Evolutionary conservation across 1,140 invertebrate genomes (phyloP).

Genomic region (Rhopalosiphum padi): DNA sequence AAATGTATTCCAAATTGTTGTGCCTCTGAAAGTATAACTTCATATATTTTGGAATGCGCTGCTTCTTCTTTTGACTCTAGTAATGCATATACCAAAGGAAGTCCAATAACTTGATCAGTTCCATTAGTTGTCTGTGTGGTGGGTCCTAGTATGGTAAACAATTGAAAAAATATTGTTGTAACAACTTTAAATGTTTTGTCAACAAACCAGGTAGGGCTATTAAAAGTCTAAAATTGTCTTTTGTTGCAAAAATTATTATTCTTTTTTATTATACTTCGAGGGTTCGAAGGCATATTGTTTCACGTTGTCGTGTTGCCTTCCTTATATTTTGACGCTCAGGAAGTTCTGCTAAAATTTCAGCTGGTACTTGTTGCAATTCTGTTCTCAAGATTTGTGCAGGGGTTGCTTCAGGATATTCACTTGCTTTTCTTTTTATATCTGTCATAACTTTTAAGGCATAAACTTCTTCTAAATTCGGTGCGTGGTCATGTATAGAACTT

Average conservation of each 20-base stretch:
- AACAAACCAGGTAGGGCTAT: neutral
- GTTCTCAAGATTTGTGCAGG: neutral
- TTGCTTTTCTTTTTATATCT: too few species aligned
- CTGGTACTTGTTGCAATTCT: neutral
- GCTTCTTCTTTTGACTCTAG: neutral
- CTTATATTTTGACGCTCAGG: neutral
- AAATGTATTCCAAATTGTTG: neutral
- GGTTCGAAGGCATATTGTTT: neutral
- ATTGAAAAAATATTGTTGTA: neutral
- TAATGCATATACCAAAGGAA: neutral
- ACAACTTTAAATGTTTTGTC: neutral
- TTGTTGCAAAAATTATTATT: neutral
- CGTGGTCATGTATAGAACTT: neutral
- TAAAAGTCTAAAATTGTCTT: neutral
- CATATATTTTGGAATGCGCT: neutral
- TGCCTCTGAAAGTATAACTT: neutral
- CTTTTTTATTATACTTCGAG: neutral
- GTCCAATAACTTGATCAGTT: conserved; percentile 9
- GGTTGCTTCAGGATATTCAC: neutral
- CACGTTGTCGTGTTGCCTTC: neutral
- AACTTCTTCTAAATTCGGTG: neutral
- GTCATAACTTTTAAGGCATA: too few species aligned
- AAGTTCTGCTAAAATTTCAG: neutral
- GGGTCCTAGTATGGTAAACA: neutral
- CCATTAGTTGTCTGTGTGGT: neutral